Conservation (phyloP, 2,113 vertebrate genomes). For the Suncus etruscus region DNA sequence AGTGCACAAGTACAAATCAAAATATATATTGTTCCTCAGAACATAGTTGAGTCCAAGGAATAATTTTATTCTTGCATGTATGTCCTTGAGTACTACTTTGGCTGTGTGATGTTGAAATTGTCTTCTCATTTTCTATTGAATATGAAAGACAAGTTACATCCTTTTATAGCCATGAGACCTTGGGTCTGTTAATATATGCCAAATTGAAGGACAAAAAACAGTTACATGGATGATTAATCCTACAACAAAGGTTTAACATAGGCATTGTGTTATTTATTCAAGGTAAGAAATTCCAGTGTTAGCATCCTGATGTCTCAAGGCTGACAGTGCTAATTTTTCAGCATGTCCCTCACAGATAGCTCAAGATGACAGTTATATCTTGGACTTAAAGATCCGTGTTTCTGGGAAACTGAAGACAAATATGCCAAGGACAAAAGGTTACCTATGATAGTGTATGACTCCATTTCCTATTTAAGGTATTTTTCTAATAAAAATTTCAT, state of each 20-base stretch:
- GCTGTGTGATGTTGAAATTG: background rate
- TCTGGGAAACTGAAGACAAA: background rate
- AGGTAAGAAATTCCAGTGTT: slow-evolving; percentile 41
- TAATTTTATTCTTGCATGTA: background rate
- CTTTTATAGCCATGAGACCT: background rate
- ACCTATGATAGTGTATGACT: background rate
- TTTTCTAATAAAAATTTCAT: background rate
- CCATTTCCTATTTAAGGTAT: background rate
- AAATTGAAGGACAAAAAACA: background rate
- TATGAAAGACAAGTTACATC: background rate
- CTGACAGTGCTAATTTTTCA: background rate
- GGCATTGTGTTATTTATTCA: background rate
- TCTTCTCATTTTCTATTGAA: slow-evolving; percentile 11
- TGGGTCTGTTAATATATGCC: background rate
- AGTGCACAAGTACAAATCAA: slow-evolving; percentile 2
- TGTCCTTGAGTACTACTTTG: background rate
- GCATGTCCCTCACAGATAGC: background rate
- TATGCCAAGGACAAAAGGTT: background rate
- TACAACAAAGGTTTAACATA: background rate
- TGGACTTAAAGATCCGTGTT: background rate
- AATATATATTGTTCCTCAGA: background rate
- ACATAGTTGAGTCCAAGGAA: background rate
- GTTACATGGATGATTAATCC: background rate
- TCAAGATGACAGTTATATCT: background rate
- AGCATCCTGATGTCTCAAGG: background rate